Percentiles rank a stretch among this genome's conserved stretches.
phyloP scores from a whole-genome alignment of 2,797 vertebrate genomes.

The Orestias chungarensis region DNA sequence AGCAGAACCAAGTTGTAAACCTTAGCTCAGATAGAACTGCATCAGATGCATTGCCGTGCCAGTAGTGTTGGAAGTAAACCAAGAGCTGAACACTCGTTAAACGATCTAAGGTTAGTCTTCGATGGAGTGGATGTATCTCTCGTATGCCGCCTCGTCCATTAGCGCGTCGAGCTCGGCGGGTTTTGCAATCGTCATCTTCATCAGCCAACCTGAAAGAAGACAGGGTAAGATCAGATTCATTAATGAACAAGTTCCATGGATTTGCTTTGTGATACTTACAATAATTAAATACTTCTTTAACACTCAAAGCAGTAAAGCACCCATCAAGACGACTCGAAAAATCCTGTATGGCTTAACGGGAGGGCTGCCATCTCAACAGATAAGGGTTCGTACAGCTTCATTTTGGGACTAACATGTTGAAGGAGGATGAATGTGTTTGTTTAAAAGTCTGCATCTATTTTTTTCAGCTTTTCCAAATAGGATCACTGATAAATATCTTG shows the following conservation, averaged over 20 bases:
- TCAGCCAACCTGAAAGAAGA: conserved; percentile 85
- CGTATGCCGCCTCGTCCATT: conserved; percentile 93
- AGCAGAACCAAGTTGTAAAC: conserved; percentile 27
- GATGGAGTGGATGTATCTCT: conserved; percentile 93
- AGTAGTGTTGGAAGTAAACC: conserved; percentile 38
- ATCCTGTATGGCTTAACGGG: background rate
- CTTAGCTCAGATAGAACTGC: conserved; percentile 27
- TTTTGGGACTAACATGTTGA: background rate
- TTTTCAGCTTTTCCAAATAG: background rate
- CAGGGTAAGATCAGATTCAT: background rate
- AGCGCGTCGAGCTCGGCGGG: conserved; percentile 90
- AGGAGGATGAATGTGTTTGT: background rate
- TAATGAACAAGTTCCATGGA: background rate
- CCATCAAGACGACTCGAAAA: background rate
- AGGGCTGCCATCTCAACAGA: too few species aligned
- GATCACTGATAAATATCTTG: background rate
- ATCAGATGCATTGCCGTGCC: conserved; percentile 39
- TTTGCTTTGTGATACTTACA: background rate
- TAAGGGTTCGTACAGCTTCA: background rate
- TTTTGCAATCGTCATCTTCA: conserved; percentile 95
- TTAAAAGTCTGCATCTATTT: background rate
- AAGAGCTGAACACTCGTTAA: conserved; percentile 41
- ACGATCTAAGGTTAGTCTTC: conserved; percentile 81
- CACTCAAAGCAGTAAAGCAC: background rate
- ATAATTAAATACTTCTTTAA: background rate